phyloP scores from a whole-genome alignment of 2,888 invertebrate genomes.

The Masnerella sp. region DNA sequence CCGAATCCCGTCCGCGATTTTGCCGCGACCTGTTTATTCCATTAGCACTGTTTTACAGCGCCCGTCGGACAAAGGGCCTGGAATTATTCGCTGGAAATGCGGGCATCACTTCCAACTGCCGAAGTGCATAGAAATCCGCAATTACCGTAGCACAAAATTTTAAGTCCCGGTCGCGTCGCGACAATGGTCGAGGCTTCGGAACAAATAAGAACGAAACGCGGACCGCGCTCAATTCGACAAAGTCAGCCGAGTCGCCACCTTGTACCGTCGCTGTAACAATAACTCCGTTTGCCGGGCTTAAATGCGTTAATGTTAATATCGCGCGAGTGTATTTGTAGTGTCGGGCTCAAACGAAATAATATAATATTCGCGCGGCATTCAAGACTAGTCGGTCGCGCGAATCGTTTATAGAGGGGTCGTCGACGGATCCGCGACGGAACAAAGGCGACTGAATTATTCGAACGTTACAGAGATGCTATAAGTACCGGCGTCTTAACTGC shows the following conservation, averaged over 20 bases:
- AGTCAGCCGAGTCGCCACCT: conserved; percentile 42
- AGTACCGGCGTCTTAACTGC: conserved; percentile 58
- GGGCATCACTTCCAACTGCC: conserved; percentile 20
- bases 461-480: conserved; percentile 56
- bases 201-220: not conserved
- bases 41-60: conserved; percentile 36
- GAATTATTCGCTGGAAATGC: conserved; percentile 29
- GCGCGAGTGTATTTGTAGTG: conserved; percentile 33
- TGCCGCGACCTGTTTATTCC: conserved; percentile 39
- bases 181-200: not conserved
- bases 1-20: conserved; percentile 30
- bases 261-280: not conserved
- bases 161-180: not conserved
- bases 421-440: conserved; percentile 30
- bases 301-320: conserved; percentile 1
- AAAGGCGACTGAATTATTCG: conserved; percentile 59
- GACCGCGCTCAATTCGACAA: not conserved
- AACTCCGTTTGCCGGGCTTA: not conserved
- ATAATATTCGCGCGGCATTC: conserved; percentile 39
- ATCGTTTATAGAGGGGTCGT: conserved; percentile 40
- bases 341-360: conserved; percentile 37
- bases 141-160: too few relatives aligned
- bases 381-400: conserved; percentile 46
- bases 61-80: conserved; percentile 16
- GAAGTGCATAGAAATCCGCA: not conserved